Percentiles rank a stretch among this genome's conserved stretches.
Evolutionary conservation across 2,797 vertebrate genomes (phyloP).

Genomic region (Coilia nasus): DNA sequence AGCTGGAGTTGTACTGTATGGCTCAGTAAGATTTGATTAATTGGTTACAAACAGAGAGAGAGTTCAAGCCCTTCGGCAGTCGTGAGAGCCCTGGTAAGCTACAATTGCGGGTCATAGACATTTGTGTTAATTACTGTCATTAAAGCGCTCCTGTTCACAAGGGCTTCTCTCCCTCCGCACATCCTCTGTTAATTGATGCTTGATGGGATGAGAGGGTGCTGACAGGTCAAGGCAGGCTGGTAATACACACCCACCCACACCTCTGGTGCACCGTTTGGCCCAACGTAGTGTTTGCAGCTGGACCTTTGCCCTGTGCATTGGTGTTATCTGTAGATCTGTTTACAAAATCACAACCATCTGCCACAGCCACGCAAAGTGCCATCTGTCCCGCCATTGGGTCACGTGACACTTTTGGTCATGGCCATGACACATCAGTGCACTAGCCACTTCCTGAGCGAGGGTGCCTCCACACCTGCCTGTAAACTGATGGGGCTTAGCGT

Average conservation of each 20-base stretch:
- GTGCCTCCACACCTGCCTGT: background rate
- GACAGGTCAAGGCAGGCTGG: background rate
- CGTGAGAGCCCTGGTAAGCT: background rate
- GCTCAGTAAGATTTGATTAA: background rate
- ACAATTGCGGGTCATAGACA: background rate
- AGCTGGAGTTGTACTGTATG: background rate
- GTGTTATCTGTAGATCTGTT: background rate
- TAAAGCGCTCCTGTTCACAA: background rate
- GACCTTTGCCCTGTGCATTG: no score
- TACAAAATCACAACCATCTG: background rate
- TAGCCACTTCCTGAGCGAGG: background rate
- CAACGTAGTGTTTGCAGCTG: background rate
- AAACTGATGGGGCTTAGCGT: background rate
- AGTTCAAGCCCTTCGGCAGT: background rate
- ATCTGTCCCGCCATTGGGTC: background rate
- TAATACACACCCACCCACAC: background rate
- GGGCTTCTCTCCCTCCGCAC: background rate
- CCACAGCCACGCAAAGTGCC: background rate
- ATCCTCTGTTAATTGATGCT: background rate
- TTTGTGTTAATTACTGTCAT: background rate
- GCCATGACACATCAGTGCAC: background rate
- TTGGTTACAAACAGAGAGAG: background rate
- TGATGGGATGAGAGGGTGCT: background rate
- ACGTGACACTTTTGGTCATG: background rate
- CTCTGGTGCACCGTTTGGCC: background rate